Conservation (phyloP, 2,113 vertebrate species). For the Tiliqua scincoides region DNA sequence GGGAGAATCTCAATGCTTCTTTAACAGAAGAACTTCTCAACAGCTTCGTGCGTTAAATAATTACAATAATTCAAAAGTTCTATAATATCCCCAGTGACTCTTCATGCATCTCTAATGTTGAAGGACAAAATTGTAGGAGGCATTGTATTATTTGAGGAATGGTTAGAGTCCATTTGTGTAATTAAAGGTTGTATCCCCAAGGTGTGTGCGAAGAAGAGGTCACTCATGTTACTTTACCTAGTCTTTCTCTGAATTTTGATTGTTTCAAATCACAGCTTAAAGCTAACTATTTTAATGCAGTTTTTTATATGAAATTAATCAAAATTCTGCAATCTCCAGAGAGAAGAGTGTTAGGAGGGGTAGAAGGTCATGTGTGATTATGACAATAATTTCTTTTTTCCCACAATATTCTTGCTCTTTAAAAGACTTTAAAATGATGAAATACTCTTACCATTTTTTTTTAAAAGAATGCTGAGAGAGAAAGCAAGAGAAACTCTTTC, state of each 20-base stretch:
- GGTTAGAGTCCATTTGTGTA: neutral
- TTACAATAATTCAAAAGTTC: neutral
- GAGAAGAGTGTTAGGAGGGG: neutral
- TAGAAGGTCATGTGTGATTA: neutral
- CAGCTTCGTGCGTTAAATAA: neutral
- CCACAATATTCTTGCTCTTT: neutral
- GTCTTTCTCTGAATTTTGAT: neutral
- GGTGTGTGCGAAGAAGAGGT: neutral
- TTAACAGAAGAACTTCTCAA: neutral
- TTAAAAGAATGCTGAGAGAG: neutral
- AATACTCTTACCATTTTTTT: neutral
- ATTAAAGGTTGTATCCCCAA: neutral
- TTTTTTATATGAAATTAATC: neutral
- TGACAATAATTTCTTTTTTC: neutral
- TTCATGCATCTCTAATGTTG: neutral
- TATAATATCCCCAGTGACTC: neutral
- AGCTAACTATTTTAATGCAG: neutral
- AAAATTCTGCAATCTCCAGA: neutral
- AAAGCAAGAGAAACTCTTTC: neutral
- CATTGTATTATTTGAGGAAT: neutral
- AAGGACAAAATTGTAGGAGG: neutral
- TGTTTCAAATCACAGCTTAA: neutral
- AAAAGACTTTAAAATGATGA: neutral
- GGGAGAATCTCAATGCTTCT: neutral
- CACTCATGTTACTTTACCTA: neutral